Conservation (phyloP, 2,888 invertebrate species). For the Petrolisthes cinctipes region DNA sequence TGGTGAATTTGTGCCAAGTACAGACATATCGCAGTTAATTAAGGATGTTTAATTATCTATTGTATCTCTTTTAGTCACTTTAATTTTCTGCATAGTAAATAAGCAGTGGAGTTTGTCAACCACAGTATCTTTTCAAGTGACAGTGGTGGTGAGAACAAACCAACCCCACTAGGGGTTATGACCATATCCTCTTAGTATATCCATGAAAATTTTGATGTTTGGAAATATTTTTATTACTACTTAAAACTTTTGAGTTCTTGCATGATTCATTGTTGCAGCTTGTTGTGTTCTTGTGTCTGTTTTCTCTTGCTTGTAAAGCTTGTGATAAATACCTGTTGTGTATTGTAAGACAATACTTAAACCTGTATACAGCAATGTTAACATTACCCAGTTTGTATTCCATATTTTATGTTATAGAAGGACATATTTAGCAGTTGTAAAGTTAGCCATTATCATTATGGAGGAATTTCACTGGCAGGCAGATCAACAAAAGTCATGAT, state of each 20-base stretch:
- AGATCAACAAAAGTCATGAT: too few relatives aligned
- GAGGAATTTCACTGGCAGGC: neutral
- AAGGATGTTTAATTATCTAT: neutral
- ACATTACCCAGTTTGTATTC: neutral
- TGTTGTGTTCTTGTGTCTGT: slow-evolving; percentile 7
- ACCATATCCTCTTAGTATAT: slow-evolving; percentile 14
- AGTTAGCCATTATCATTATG: neutral
- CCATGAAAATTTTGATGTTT: slow-evolving; percentile 12
- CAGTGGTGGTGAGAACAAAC: too few relatives aligned
- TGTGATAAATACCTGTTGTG: slow-evolving; percentile 40
- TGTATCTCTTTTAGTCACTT: neutral
- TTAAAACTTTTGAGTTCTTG: slow-evolving; percentile 9
- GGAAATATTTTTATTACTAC: slow-evolving; percentile 8
- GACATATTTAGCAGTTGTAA: neutral
- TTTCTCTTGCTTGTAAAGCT: slow-evolving; percentile 30
- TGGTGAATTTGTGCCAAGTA: slow-evolving; percentile 42
- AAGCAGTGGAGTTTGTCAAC: too few relatives aligned
- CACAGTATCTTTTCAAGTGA: too few relatives aligned
- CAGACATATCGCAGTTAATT: slow-evolving; percentile 38
- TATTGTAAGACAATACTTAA: slow-evolving; percentile 34
- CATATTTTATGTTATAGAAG: neutral
- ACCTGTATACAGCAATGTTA: slow-evolving; percentile 12
- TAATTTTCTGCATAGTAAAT: slow-evolving; percentile 11
- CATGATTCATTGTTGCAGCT: slow-evolving; percentile 31
- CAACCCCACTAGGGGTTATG: neutral